Percentiles rank a stretch among this genome's conserved stretches.
These are phyloP conservation scores for Formica exsecta DNA, from an alignment of 1,140 invertebrate species.

Conservation along the genomic window DNA sequence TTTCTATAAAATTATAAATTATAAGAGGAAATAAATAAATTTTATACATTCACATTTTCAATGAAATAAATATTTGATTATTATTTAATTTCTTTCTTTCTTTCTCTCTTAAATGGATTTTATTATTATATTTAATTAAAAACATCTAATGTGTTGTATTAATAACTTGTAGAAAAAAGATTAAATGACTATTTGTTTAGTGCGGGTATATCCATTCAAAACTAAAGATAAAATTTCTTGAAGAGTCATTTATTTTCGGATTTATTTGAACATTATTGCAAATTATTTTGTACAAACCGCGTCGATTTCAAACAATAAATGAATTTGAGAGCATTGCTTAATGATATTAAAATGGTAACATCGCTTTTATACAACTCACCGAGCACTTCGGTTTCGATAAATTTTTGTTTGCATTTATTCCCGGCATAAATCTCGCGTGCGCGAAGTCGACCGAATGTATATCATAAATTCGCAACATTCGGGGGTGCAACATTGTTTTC, in stretches of 20 bases:
- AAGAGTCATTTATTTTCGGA: no score
- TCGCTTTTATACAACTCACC: background rate
- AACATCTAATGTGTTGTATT: no score
- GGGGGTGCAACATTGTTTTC: conserved; percentile 59
- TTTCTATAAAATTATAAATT: no score
- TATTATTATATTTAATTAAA: no score
- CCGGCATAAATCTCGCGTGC: conserved; percentile 52
- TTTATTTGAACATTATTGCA: background rate
- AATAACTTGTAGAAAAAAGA: background rate
- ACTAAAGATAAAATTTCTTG: background rate
- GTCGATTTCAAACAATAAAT: background rate
- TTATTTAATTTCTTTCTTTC: no score
- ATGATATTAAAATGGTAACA: conserved; percentile 5
- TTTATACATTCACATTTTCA: no score
- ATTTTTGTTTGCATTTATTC: conserved; percentile 58
- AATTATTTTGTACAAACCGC: background rate
- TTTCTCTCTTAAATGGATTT: no score
- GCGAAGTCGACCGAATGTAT: conserved; percentile 20
- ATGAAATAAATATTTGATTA: no score
- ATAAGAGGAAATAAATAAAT: no score
- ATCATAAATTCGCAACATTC: conserved; percentile 62
- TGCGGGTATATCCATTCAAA: background rate
- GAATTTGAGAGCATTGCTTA: background rate
- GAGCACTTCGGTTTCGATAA: conserved; percentile 37
- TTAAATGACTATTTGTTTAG: background rate